phyloP scores from a whole-genome alignment of 2,113 vertebrate species.

The Micronycteris hirsuta region DNA sequence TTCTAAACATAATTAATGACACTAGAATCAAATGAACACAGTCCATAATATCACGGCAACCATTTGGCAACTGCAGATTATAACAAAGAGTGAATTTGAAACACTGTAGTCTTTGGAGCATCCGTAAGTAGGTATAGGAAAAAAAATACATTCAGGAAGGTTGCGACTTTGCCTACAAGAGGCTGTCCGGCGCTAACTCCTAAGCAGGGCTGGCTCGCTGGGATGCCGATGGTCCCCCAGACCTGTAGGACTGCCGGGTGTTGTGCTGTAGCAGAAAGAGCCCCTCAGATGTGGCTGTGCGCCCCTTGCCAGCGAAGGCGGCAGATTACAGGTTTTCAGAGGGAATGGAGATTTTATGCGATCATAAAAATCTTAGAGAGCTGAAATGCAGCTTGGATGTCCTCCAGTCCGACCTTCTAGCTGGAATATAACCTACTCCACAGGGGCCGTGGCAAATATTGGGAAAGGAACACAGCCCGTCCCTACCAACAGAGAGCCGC shows the following conservation, averaged over 20 bases:
- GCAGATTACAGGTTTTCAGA: not conserved
- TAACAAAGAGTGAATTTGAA: not conserved
- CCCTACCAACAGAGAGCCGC: accelerated
- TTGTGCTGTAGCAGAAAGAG: not conserved
- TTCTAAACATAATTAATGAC: not conserved
- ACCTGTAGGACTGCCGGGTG: not conserved
- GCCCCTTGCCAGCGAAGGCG: not conserved
- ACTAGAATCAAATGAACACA: not conserved
- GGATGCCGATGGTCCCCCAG: not conserved
- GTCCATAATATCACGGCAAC: not conserved
- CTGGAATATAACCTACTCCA: not conserved
- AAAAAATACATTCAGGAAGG: not conserved
- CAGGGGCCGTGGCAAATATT: not conserved
- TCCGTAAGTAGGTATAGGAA: not conserved
- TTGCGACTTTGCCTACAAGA: not conserved
- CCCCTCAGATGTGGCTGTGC: accelerated
- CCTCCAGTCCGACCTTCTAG: not conserved
- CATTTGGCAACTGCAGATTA: not conserved
- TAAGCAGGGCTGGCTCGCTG: not conserved
- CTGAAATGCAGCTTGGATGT: not conserved
- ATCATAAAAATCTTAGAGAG: not conserved
- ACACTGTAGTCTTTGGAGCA: not conserved
- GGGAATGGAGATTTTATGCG: not conserved
- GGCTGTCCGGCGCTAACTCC: not conserved
- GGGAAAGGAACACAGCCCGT: not conserved